A percentile compares a stretch with the other conserved stretches of the same genome.
Evolutionary conservation across 1,140 invertebrate species (phyloP).

Genomic region (Drosophila sp.): DNA sequence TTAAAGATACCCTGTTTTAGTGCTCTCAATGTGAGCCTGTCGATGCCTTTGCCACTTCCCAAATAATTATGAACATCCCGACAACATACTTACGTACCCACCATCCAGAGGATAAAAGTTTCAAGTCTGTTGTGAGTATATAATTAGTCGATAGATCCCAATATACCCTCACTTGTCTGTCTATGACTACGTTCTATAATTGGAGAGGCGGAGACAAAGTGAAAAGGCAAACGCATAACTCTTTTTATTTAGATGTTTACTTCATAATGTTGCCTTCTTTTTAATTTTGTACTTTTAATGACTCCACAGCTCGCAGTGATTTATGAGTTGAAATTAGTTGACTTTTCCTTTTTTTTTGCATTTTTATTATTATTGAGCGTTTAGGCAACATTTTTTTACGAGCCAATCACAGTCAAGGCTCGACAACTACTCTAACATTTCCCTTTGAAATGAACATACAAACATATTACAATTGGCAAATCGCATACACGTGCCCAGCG

Average conservation of each 20-base stretch:
- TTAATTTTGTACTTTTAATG: constrained; percentile 41
- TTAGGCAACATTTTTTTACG: constrained; percentile 13
- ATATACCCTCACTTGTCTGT: not conserved
- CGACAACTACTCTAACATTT: not conserved
- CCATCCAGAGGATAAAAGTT: too few relatives aligned
- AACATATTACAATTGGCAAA: constrained; percentile 45
- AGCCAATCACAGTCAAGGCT: not conserved
- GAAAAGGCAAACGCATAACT: constrained; percentile 40
- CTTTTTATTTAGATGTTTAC: constrained; percentile 56
- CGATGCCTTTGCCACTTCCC: too few relatives aligned
- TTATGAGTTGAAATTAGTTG: constrained; percentile 62
- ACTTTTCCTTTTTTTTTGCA: constrained; percentile 12
- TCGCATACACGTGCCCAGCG: constrained; percentile 41
- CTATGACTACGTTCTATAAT: not conserved
- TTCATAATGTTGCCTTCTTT: constrained; percentile 23
- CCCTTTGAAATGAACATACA: not conserved
- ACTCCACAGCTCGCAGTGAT: constrained; percentile 41
- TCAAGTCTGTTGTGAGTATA: too few relatives aligned
- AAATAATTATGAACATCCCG: too few relatives aligned
- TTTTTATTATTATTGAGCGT: constrained; percentile 15
- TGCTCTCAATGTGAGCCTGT: too few relatives aligned
- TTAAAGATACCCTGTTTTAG: not conserved
- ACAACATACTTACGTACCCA: too few relatives aligned
- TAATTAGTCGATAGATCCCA: too few relatives aligned
- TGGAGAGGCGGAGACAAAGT: not conserved